Base-by-base conservation (phyloP, 2,888 invertebrate genomes). In the Trissoscelio sp. region DNA sequence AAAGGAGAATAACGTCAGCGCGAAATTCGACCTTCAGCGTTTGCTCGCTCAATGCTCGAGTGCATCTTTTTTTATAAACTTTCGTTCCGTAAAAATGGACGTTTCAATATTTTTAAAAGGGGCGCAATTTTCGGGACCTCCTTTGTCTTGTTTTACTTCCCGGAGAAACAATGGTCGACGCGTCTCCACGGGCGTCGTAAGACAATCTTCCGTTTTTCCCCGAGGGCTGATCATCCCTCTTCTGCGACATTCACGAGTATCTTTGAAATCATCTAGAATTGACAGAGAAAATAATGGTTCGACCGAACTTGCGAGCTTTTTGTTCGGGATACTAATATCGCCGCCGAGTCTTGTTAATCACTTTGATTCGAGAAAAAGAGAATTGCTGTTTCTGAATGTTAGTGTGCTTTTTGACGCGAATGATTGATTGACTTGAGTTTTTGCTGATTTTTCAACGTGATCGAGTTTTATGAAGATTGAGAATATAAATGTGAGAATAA, bases 201-300 rank as follows among this genome's bases (percentile, higher is more conserved):
- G 72, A 72, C 72, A 72, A 72, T 72, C 70, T 58, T 48, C 16
- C 22, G 51, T 34, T 60, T 62, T 72, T 44, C 12, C 51, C 51
- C 16, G 22, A 51, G 31, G 72, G 48, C 39, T 72, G 51, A 72
- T 72, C 60, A 72, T 60, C 20, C 42, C 34, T 51, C 51, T 60
- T 37, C 5, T 24, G 7, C 48, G 37, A 46, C 37, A 51, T 58
- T 70, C 39, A 46, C 46, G 60, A n/a, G 37, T 72, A 53, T 72
- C 62, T 62, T 62, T 60, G 51, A 72, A 72, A 62, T 60, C 70
- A 60, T 48, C 72, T 39, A 28, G 51, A 39, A 72, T 51, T 72
- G 72, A 72, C 72, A 72, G 53, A 62, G 72, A 60, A 72, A 72
- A 70, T 70, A 60, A 72, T 72, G 37, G 60, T 42, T 34, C 16